Conservation (phyloP, 2,797 vertebrate species). For the Fratercula arctica region DNA sequence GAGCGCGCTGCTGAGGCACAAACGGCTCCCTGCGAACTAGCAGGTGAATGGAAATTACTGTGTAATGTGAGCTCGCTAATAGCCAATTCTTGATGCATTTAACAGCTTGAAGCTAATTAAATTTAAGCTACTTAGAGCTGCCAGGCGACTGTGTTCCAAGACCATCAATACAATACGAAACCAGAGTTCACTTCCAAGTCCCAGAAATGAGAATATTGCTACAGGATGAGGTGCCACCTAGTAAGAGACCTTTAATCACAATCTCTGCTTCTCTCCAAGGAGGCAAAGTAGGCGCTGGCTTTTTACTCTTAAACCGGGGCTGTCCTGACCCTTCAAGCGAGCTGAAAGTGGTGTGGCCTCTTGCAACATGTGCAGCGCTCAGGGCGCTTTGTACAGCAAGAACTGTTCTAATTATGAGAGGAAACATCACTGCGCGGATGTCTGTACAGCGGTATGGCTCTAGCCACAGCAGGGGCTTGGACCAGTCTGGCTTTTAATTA, state of each 20-base stretch:
- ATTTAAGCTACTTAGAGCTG: background rate
- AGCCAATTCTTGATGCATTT: background rate
- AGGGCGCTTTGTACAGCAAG: rapidly evolving
- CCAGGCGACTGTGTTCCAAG: background rate
- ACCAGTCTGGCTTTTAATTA: background rate
- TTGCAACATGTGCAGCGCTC: rapidly evolving
- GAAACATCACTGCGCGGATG: background rate
- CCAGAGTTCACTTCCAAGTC: background rate
- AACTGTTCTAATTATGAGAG: no score
- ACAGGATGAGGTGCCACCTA: background rate
- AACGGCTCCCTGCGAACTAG: background rate
- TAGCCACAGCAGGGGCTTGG: background rate
- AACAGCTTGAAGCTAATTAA: background rate
- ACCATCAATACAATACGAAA: background rate
- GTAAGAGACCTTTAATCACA: background rate
- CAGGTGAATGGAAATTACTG: background rate
- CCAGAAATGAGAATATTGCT: background rate
- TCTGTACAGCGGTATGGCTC: background rate
- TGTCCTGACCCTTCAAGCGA: background rate
- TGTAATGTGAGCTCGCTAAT: background rate
- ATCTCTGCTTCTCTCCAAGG: background rate
- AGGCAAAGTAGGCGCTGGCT: background rate
- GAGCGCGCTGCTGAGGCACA: background rate
- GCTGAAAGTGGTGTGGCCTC: background rate
- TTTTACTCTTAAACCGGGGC: background rate